Percentiles rank a stretch among this genome's conserved stretches.
Conservation (phyloP, 1,140 invertebrate species). For the Lasioglossum albipes region DNA sequence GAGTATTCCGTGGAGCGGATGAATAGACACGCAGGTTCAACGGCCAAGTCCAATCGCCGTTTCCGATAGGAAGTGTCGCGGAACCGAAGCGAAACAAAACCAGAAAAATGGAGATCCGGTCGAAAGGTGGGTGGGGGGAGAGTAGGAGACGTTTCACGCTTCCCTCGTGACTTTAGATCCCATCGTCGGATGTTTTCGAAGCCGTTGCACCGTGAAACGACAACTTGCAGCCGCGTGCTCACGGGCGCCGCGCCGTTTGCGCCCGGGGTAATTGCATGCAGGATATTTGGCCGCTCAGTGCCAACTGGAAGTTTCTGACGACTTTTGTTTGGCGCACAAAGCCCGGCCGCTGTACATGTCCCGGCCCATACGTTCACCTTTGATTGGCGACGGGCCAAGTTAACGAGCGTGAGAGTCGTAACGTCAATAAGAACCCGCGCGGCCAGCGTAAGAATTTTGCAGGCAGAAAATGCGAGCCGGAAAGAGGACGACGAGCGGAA, state of each 20-base stretch:
- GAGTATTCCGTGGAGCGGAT: not conserved
- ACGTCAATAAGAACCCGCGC: slow-evolving; percentile 43
- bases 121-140: no score
- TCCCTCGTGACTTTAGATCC: not conserved
- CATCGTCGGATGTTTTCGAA: slow-evolving; percentile 12
- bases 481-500: not conserved
- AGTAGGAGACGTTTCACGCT: not conserved
- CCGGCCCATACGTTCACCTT: slow-evolving; percentile 18
- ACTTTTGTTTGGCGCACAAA: slow-evolving; percentile 53
- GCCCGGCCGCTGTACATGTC: not conserved
- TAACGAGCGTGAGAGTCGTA: slow-evolving; percentile 54
- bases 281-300: slow-evolving; percentile 57
- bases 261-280: slow-evolving; percentile 58
- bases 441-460: slow-evolving; percentile 42
- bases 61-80: not conserved
- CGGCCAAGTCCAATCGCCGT: not conserved
- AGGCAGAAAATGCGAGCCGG: slow-evolving; percentile 29
- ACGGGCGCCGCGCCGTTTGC: slow-evolving; percentile 26
- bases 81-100: not conserved
- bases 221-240: slow-evolving; percentile 26
- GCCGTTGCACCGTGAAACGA: slow-evolving; percentile 23
- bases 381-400: slow-evolving; percentile 58
- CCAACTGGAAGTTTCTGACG: slow-evolving; percentile 61
- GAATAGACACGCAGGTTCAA: not conserved
- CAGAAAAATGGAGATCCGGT: not conserved